Base-by-base conservation (phyloP, 2,888 invertebrate species). In the Choreutis nemorana region DNA sequence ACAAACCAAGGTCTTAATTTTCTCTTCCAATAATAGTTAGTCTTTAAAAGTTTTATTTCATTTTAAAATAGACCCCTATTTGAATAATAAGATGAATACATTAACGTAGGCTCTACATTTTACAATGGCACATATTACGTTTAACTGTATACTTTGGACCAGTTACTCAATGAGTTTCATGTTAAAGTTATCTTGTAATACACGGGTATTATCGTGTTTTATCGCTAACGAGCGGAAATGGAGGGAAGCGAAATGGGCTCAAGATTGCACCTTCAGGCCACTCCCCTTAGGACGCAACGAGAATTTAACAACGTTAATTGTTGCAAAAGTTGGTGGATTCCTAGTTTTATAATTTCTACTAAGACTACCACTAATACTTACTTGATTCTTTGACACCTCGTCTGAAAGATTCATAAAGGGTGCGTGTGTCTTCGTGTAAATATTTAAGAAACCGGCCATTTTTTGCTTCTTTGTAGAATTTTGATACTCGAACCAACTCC, bases 381-480 rank as follows among this genome's bases (percentile, higher is more conserved):
- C 91, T 94, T 55, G 95, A 95, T 65, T 92, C 89, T 73, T 90
- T 92, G 48, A 94, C 91, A 39, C 97, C 97, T 63, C 91, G 85
- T 44, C 94, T 87, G 72, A 96, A 94, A 41, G 89, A 87, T 50
- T 95, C 94, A 65, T 92, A 95, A 21, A 96, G 78, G 29, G 97
- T 97, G 55, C 85, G 86, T 31, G 91, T 89, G 64, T 95, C 95
- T 50, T 94, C 91, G 62, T 89, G 89, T 39, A 94, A 81, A 63
- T 86, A 93, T 55, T 87, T 87, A 40, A 93, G 81, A 66, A 87
- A 94, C 64, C 89, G 89, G 32, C 93, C 93, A 50, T 90, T 91
- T 73, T 90, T 91, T 38, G 91, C 87, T 53, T 93, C 92, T 72
- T 91, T 91, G 80, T 89, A 91, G 77, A 94, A 92, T 63, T 91